Evolutionary conservation across 2,888 invertebrate species (phyloP).

Genomic region (Elysia crispata): DNA sequence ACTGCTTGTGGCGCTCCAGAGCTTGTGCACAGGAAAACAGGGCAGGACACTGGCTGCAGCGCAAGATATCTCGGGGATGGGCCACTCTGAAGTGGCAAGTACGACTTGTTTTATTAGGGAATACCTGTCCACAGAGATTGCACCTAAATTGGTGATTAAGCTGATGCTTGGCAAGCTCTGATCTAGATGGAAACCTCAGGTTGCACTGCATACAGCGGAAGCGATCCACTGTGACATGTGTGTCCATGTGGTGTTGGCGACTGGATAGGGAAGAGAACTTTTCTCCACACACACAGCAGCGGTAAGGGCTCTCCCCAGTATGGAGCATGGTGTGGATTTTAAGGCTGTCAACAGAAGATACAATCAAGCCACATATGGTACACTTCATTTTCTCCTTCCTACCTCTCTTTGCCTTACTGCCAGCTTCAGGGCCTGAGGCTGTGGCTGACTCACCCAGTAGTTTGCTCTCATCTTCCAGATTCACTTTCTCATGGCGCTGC

Average conservation of each 20-base stretch:
- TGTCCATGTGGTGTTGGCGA: conserved; percentile 44
- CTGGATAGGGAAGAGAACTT: conserved; percentile 43
- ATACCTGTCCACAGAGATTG: conserved; percentile 42
- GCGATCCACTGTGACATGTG: conserved; percentile 32
- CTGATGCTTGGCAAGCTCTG: conserved; percentile 46
- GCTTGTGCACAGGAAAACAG: conserved; percentile 40
- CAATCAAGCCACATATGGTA: conserved; percentile 42
- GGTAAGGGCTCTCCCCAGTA: conserved; percentile 45
- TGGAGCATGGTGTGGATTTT: conserved; percentile 47
- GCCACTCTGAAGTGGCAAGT: conserved; percentile 42
- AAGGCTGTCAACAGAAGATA: conserved; percentile 47
- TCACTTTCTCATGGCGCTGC: conserved; percentile 39
- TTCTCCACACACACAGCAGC: conserved; percentile 44
- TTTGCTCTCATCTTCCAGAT: conserved; percentile 1
- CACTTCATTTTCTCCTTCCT: conserved; percentile 47
- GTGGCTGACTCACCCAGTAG: background rate
- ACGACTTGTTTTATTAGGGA: conserved; percentile 47
- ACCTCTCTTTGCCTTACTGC: background rate
- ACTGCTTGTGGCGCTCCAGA: conserved; percentile 40
- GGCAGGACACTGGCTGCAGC: conserved; percentile 42
- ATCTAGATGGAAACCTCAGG: conserved; percentile 40
- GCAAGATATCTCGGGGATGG: conserved; percentile 38
- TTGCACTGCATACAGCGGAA: conserved; percentile 44
- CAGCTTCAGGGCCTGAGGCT: background rate
- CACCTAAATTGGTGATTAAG: conserved; percentile 45